Evolutionary conservation across 1,140 invertebrate genomes (phyloP).

Genomic region (Lordiphosa collinella): DNA sequence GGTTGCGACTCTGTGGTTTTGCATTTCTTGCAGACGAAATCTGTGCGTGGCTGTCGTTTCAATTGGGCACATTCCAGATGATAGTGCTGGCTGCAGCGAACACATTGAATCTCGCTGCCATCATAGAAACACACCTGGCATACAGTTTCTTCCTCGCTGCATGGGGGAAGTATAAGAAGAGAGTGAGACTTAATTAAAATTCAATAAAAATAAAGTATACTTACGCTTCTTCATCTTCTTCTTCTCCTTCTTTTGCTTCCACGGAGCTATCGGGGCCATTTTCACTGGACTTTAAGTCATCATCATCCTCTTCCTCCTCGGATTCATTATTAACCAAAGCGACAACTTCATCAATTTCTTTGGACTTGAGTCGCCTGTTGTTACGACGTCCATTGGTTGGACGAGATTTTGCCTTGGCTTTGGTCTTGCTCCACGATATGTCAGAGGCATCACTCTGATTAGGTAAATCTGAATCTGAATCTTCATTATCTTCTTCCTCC

Average conservation of each 20-base stretch:
- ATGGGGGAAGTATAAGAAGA: not conserved
- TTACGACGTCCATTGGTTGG: constrained; percentile 14
- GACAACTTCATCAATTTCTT: constrained; percentile 49
- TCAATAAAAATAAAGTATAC: not conserved
- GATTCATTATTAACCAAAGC: constrained; percentile 72
- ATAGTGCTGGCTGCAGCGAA: constrained; percentile 48
- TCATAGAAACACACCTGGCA: constrained; percentile 66
- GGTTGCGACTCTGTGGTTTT: constrained; percentile 33
- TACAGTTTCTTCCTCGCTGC: constrained; percentile 53
- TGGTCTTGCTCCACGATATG: constrained; percentile 12
- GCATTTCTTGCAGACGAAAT: constrained; percentile 61
- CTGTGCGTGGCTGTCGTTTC: constrained; percentile 51
- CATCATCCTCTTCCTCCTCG: constrained; percentile 52
- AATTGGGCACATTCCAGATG: constrained; percentile 67
- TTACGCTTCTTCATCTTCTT: constrained; percentile 77
- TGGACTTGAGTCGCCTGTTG: constrained; percentile 40
- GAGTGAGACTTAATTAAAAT: not conserved
- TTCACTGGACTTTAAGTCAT: not conserved
- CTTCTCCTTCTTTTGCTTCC: constrained; percentile 92
- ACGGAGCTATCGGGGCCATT: constrained; percentile 82
- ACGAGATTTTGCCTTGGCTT: constrained; percentile 26
- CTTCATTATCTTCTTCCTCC: constrained; percentile 18
- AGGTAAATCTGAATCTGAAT: constrained; percentile 1
- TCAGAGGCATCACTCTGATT: constrained; percentile 25
- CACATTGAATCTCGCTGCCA: constrained; percentile 63